Conservation (phyloP, 2,113 vertebrate genomes). For the Tachysurus vachellii region DNA sequence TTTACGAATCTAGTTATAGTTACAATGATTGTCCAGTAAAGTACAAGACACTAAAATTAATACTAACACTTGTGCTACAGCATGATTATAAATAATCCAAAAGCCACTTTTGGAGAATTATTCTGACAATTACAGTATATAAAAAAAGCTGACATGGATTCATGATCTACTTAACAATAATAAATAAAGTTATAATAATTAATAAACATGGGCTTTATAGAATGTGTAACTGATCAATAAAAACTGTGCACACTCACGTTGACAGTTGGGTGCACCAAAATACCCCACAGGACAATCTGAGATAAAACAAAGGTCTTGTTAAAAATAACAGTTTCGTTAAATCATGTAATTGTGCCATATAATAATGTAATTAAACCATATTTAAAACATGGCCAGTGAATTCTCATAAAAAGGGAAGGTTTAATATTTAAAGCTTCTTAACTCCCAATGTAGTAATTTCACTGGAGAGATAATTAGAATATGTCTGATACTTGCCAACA, state of each 20-base stretch:
- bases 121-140: neutral
- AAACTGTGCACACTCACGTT: slow-evolving; percentile 65
- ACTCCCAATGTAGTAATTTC: neutral
- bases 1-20: no score
- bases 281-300: slow-evolving; percentile 69
- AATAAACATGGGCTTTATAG: no score
- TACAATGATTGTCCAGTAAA: neutral
- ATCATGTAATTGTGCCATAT: no score
- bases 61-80: neutral
- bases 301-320: neutral
- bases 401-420: neutral
- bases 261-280: slow-evolving; percentile 72
- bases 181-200: neutral
- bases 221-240: neutral
- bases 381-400: neutral
- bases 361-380: no score
- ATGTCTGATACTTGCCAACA: slow-evolving; percentile 57
- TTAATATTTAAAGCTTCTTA: neutral
- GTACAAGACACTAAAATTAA: neutral
- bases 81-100: neutral
- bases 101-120: neutral
- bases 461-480: neutral
- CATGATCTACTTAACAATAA: neutral
- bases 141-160: neutral
- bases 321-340: neutral